Percentiles rank a stretch among this genome's conserved stretches.
phyloP scores from a whole-genome alignment of 2,113 vertebrate species.

The Echinops telfairi region DNA sequence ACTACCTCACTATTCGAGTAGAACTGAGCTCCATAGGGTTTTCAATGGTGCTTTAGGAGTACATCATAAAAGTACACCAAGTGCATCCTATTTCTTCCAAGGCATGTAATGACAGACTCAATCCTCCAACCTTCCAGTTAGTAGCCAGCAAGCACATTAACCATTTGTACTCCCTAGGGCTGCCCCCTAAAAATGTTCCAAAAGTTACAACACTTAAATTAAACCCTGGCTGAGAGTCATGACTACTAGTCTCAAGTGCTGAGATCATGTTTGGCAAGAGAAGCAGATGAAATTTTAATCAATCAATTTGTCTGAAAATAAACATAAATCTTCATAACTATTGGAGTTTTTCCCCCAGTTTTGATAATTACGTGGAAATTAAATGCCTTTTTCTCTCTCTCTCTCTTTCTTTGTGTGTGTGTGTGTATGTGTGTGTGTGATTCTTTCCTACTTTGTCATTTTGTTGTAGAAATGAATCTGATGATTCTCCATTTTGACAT shows the following conservation, averaged over 20 bases:
- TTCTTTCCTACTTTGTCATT: slow-evolving; percentile 69
- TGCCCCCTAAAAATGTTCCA: background rate
- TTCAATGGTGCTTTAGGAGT: background rate
- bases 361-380: slow-evolving; percentile 74
- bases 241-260: background rate
- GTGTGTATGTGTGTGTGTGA: background rate
- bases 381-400: slow-evolving; percentile 45
- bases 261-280: slow-evolving; percentile 36
- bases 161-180: background rate
- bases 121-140: background rate
- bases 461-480: slow-evolving; percentile 71
- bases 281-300: background rate
- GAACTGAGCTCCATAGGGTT: background rate
- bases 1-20: background rate
- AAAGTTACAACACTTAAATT: background rate
- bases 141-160: background rate
- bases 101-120: background rate
- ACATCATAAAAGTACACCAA: background rate
- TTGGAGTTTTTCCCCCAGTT: slow-evolving; percentile 64
- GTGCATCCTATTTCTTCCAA: background rate
- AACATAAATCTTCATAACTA: slow-evolving; percentile 56
- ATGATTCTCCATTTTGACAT: slow-evolving; percentile 62
- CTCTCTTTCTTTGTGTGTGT: background rate
- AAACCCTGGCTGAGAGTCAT: background rate
- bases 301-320: slow-evolving; percentile 56